Evolutionary conservation across 2,888 invertebrate species (phyloP).

Genomic region (Bimastos eiseni): DNA sequence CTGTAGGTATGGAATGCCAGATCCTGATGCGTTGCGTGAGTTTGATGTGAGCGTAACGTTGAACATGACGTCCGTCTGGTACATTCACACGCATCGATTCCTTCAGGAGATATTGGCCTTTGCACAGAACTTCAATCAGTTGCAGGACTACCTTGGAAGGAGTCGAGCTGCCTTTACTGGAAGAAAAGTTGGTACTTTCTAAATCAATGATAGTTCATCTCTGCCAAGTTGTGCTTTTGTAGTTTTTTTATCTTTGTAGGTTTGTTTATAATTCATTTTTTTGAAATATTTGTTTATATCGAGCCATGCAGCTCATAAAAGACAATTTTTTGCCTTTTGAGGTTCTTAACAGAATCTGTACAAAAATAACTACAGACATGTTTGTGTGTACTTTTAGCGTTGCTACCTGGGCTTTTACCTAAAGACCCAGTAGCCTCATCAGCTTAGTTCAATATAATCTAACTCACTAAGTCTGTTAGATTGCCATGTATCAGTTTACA

Average conservation of each 20-base stretch:
- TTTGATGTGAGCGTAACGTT: constrained; percentile 76
- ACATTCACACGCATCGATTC: constrained; percentile 91
- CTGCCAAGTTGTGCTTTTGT: background rate
- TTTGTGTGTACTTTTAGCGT: background rate
- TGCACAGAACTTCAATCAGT: constrained; percentile 75
- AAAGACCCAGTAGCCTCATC: background rate
- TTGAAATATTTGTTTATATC: background rate
- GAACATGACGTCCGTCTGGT: constrained; percentile 86
- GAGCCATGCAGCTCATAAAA: background rate
- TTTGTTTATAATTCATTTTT: background rate
- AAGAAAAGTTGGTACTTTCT: constrained; percentile 52
- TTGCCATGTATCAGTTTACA: background rate
- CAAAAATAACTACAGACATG: background rate
- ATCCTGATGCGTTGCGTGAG: constrained; percentile 63
- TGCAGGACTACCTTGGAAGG: constrained; percentile 76
- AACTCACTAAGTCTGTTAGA: background rate
- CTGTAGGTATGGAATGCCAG: constrained; percentile 66
- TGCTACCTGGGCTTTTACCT: background rate
- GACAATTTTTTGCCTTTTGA: background rate
- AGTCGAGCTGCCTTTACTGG: constrained; percentile 71
- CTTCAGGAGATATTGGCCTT: constrained; percentile 85
- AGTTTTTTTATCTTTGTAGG: background rate
- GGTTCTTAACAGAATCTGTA: background rate
- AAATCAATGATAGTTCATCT: background rate
- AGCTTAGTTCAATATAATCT: background rate